Percentiles rank a stretch among this genome's conserved stretches.
These are phyloP conservation scores for Melopsittacus undulatus DNA, from an alignment of 2,797 vertebrate genomes.

Conservation along the genomic window DNA sequence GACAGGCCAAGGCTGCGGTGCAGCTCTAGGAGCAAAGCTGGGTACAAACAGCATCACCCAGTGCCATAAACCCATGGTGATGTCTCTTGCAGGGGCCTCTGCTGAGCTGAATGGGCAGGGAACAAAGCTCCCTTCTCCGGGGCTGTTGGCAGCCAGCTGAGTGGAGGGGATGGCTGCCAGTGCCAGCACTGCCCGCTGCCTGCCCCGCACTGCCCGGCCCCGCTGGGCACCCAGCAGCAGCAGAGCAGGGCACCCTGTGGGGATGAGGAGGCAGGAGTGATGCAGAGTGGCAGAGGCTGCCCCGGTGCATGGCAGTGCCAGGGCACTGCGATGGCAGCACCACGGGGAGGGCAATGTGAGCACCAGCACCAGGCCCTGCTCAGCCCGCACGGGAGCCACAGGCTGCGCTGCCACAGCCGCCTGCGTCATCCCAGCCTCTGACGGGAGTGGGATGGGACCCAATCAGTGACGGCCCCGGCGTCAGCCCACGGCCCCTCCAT, in stretches of 20 bases:
- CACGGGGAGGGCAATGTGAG: background rate
- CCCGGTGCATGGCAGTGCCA: rapidly evolving
- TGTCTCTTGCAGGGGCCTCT: background rate
- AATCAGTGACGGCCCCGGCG: background rate
- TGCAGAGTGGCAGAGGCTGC: rapidly evolving
- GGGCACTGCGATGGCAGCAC: background rate
- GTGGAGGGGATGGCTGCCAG: background rate
- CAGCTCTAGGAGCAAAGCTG: background rate
- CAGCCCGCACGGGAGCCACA: background rate
- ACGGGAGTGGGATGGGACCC: background rate
- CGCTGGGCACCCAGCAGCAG: background rate
- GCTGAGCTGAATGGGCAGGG: background rate
- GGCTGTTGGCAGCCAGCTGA: background rate
- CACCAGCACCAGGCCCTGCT: background rate
- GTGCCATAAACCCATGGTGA: background rate
- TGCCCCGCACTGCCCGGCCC: background rate
- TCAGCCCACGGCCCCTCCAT: conserved; percentile 18
- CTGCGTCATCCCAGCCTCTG: conserved; percentile 28
- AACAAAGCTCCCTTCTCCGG: conserved; percentile 48
- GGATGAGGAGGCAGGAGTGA: background rate
- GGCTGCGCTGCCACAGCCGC: background rate
- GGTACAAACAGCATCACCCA: background rate
- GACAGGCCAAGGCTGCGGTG: background rate
- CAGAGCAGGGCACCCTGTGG: background rate
- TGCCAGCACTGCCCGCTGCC: background rate